Conservation (phyloP, 2,888 invertebrate species). For the Psococerastis gibbosa region DNA sequence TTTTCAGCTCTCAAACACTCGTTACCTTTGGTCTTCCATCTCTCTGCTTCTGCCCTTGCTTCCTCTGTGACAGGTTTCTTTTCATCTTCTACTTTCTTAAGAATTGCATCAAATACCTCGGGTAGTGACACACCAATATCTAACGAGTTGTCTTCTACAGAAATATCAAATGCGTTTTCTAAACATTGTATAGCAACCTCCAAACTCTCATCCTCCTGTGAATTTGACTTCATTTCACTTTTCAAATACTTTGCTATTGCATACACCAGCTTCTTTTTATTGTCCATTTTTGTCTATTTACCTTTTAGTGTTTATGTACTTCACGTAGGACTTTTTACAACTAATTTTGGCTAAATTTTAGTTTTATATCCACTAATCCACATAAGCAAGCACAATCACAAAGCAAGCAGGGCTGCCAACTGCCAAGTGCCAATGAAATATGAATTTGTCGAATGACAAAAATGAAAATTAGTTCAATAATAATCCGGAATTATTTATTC, state of each 20-base stretch:
- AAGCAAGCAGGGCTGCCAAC: too few species aligned
- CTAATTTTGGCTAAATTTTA: too few species aligned
- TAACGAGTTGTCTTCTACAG: constrained; percentile 26
- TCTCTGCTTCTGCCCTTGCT: constrained; percentile 50
- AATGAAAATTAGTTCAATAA: too few species aligned
- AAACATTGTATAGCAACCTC: constrained; percentile 92
- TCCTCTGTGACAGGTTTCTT: background rate
- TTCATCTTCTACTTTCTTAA: background rate
- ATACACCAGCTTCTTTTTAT: constrained; percentile 5
- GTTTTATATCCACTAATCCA: too few species aligned
- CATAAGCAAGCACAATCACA: too few species aligned
- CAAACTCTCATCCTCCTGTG: constrained; percentile 46
- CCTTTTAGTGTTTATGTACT: too few species aligned
- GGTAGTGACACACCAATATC: constrained; percentile 25
- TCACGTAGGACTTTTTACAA: too few species aligned
- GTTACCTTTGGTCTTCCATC: constrained; percentile 73
- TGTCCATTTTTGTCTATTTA: constrained; percentile 1
- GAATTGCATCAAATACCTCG: constrained; percentile 23
- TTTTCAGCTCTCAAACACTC: constrained; percentile 71
- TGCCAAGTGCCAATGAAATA: too few species aligned
- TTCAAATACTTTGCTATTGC: constrained; percentile 3
- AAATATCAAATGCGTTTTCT: constrained; percentile 70
- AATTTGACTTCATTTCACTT: constrained; percentile 14
- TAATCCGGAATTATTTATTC: too few species aligned
- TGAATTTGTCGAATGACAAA: too few species aligned